These are phyloP conservation scores for Sebastes taczanowskii DNA, from an alignment of 2,797 vertebrate genomes.

Conservation along the genomic window DNA sequence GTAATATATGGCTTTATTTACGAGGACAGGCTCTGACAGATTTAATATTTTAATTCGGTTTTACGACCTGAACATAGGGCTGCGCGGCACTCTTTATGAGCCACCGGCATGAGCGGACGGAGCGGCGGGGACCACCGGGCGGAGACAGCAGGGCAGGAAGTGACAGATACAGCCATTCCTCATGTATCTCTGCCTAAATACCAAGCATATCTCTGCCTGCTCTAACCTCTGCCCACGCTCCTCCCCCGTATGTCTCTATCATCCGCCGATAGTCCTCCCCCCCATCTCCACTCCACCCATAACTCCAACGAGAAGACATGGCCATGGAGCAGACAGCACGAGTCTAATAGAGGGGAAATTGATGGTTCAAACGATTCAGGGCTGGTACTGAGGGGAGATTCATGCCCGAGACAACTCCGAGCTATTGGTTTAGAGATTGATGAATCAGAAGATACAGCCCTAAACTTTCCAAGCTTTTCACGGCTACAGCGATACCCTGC, in stretches of 20 bases:
- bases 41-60: constrained; percentile 90
- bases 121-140: constrained; percentile 49
- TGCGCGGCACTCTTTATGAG: constrained; percentile 77
- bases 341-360: constrained; percentile 80
- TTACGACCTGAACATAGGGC: constrained; percentile 81
- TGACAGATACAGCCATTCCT: constrained; percentile 61
- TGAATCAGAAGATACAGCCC: constrained; percentile 66
- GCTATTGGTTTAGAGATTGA: constrained; percentile 74
- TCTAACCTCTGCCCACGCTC: constrained; percentile 47
- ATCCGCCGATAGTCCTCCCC: constrained; percentile 31
- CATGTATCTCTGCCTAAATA: constrained; percentile 67
- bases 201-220: constrained; percentile 58
- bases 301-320: constrained; percentile 71
- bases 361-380: constrained; percentile 73
- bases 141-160: constrained; percentile 35
- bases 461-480: constrained; percentile 61
- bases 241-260: constrained; percentile 59
- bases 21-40: constrained; percentile 82
- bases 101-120: constrained; percentile 48
- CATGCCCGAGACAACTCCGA: constrained; percentile 63
- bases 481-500: constrained; percentile 46
- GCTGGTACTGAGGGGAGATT: constrained; percentile 70
- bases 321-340: constrained; percentile 74
- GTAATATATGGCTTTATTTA: constrained; percentile 86
- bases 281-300: constrained; percentile 47